A percentile compares a stretch with the other conserved stretches of the same genome.
Evolutionary conservation across 2,113 vertebrate genomes (phyloP).

Genomic region (Scolopax mira): DNA sequence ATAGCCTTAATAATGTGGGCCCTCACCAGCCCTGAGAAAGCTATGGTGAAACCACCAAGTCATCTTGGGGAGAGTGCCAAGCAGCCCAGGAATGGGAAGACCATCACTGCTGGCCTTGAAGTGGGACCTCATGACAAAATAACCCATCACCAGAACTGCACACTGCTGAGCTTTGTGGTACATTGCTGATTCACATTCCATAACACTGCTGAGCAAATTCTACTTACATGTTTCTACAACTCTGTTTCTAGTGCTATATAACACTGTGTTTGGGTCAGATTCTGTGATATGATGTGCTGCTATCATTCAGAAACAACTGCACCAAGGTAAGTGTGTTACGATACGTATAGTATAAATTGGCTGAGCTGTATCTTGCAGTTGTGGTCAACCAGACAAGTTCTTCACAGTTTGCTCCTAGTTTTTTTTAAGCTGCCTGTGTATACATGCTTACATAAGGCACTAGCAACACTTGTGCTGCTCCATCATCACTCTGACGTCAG

Average conservation of each 20-base stretch:
- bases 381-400: not conserved
- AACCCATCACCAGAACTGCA: not conserved
- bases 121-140: not conserved
- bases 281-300: not conserved
- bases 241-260: not conserved
- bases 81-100: not conserved
- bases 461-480: not conserved
- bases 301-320: not conserved
- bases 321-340: not conserved
- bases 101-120: no score
- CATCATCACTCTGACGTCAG: constrained; percentile 25
- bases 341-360: not conserved
- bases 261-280: not conserved
- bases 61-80: not conserved
- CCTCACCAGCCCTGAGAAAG: not conserved
- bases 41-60: not conserved
- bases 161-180: not conserved
- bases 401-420: not conserved
- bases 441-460: not conserved
- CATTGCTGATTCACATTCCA: not conserved
- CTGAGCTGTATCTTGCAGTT: not conserved
- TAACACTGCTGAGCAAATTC: not conserved
- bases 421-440: not conserved
- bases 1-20: not conserved
- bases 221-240: not conserved